Percentiles rank a stretch among this genome's conserved stretches.
These are phyloP conservation scores for Protula sp. DNA, from an alignment of 2,888 invertebrate genomes.

Conservation along the genomic window DNA sequence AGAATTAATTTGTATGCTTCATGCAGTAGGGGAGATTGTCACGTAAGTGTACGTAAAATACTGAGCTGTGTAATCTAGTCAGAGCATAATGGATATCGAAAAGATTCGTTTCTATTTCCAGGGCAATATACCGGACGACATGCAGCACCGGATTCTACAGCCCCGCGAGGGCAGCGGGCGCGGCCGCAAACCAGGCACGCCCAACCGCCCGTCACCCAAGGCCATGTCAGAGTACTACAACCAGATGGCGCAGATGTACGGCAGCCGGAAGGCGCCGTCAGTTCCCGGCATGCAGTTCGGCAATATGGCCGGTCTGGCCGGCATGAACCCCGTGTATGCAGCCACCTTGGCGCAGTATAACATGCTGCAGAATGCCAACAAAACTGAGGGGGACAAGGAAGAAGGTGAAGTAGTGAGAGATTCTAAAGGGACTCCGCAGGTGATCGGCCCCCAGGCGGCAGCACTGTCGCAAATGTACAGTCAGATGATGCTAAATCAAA, in stretches of 20 bases:
- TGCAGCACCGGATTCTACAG: conserved; percentile 40
- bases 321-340: conserved; percentile 23
- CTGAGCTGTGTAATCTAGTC: too few species aligned
- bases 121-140: conserved; percentile 43
- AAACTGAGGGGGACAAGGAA: not conserved
- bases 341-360: conserved; percentile 32
- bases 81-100: too few species aligned
- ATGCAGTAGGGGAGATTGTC: too few species aligned
- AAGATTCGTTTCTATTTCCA: conserved; percentile 28
- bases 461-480: not conserved
- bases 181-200: conserved; percentile 17
- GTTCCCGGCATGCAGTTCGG: not conserved
- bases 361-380: conserved; percentile 26
- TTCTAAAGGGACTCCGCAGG: not conserved
- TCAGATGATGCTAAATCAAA: not conserved
- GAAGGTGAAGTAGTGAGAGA: not conserved
- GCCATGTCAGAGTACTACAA: conserved; percentile 29
- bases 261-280: conserved; percentile 11
- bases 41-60: too few species aligned
- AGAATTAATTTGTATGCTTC: not conserved
- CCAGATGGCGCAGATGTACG: conserved; percentile 24
- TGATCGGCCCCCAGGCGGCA: not conserved
- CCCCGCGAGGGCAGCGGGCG: conserved; percentile 39
- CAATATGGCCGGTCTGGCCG: not conserved
- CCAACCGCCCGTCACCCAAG: conserved; percentile 19